Evolutionary conservation across 2,797 vertebrate species (phyloP), one percentile per base, ranked within the genome.

Genomic region (Gymnothorax reevesii): DNA sequence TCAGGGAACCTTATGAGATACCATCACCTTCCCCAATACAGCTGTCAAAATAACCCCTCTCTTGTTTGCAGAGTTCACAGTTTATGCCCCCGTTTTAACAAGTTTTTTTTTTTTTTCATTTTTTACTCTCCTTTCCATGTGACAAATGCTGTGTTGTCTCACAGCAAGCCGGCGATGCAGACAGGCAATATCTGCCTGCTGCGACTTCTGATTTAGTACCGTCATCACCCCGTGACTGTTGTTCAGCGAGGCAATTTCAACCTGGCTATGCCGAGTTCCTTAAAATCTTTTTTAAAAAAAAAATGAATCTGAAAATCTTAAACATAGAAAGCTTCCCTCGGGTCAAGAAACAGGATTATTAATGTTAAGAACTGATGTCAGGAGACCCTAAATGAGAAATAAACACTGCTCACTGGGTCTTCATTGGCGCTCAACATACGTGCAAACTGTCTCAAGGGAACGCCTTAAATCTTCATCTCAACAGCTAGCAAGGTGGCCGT

Each of bases 11-110:
- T 22, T 86, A 90, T 86, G 54, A 86, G 93, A 94, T 94, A 94
- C 91, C 59, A 85, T 84, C 86, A 57, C 87, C 91, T 92, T 77
- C 92, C 92, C 92, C 91, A 90, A 88, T 87, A 88, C 90, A 89
- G 87, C 91, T 88, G 93, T 94, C 94, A 93, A 88, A 85, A 91
- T 88, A 91, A 92, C 89, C 90, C 88, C 87, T 89, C 87, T 85
- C 88, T 90, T 90, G 82, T 71, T 86, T 86, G 88, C 86, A 89
- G 91, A 88, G 88, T 84, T 83, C 90, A 88, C 87, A 84, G 86
- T 89, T 90, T 82, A 77, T 71, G 84, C 87, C 84, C 83, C 86
- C 80, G 88, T 88, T 89, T 91, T 87, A 87, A 87, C 87, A 89
- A 90, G 86, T 84, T 90, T 88, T 73, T 87, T 57, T 86, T 73